These are phyloP conservation scores for Poeciliopsis gracilis DNA, from an alignment of 2,797 vertebrate species.

Conservation along the genomic window DNA sequence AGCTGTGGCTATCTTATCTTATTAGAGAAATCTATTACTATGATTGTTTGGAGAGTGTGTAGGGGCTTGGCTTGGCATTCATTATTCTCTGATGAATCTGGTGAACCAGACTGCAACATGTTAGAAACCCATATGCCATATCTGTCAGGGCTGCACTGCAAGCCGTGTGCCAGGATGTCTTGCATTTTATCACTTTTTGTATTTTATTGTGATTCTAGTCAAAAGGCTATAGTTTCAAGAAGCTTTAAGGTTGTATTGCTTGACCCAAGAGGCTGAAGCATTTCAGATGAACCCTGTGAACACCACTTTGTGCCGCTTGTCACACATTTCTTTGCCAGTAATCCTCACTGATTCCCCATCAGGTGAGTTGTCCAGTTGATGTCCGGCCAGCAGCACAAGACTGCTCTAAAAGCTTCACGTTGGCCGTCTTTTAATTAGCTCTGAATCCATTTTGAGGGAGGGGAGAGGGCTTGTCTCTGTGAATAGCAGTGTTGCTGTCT, in stretches of 20 bases:
- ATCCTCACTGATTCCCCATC: slow-evolving; percentile 25
- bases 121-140: slow-evolving; percentile 48
- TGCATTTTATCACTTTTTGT: not conserved
- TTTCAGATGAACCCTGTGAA: slow-evolving; percentile 24
- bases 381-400: slow-evolving; percentile 42
- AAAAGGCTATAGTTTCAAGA: not conserved
- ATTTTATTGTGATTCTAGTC: not conserved
- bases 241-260: not conserved
- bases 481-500: slow-evolving; percentile 53
- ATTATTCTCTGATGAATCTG: slow-evolving; percentile 55
- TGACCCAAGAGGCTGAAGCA: slow-evolving; percentile 9
- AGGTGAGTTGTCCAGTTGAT: slow-evolving; percentile 31
- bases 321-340: slow-evolving; percentile 30
- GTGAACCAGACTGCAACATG: slow-evolving; percentile 57
- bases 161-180: slow-evolving; percentile 4
- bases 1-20: slow-evolving; percentile 41
- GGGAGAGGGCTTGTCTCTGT: slow-evolving; percentile 16
- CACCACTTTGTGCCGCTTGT: slow-evolving; percentile 9
- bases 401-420: slow-evolving; percentile 26
- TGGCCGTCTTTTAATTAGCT: slow-evolving; percentile 31
- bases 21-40: slow-evolving; percentile 27
- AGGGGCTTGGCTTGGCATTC: slow-evolving; percentile 31
- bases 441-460: slow-evolving; percentile 15
- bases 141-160: slow-evolving; percentile 43
- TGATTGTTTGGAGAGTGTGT: slow-evolving; percentile 6